A percentile compares a stretch with the other conserved stretches of the same genome.
Evolutionary conservation across 2,888 invertebrate genomes (phyloP).

Genomic region (Caenorhabditis zanzibari): DNA sequence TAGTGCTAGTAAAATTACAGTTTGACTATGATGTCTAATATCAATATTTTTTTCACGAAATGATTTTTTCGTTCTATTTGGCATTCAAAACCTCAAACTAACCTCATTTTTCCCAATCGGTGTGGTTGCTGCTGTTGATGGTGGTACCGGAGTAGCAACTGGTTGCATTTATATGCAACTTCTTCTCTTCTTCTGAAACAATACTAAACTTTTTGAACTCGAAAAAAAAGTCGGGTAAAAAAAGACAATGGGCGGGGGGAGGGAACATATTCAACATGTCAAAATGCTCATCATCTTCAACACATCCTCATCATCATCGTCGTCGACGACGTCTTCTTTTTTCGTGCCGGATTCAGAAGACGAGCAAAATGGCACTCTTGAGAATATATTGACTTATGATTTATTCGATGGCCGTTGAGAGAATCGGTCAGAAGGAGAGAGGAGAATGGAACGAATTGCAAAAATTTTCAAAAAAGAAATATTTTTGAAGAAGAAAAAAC

Average conservation of each 20-base stretch:
- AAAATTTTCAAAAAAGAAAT: too few relatives aligned
- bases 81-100: too few relatives aligned
- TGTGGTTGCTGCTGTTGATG: slow-evolving; percentile 7
- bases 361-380: slow-evolving; percentile 45
- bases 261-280: slow-evolving; percentile 28
- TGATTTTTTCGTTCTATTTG: too few relatives aligned
- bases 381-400: slow-evolving; percentile 46
- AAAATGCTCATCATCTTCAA: slow-evolving; percentile 35
- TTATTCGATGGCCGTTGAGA: slow-evolving; percentile 30
- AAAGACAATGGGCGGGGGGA: neutral
- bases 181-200: neutral
- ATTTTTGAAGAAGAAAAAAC: too few relatives aligned
- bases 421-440: neutral
- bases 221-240: neutral
- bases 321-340: slow-evolving; percentile 5
- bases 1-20: too few relatives aligned
- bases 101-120: slow-evolving; percentile 33
- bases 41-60: too few relatives aligned
- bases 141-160: neutral
- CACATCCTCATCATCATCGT: slow-evolving; percentile 26
- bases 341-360: slow-evolving; percentile 2
- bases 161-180: slow-evolving; percentile 24
- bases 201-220: neutral
- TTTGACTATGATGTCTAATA: too few relatives aligned
- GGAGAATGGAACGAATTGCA: too few relatives aligned